Evolutionary conservation across 2,113 vertebrate species (phyloP).

Genomic region (Saccopteryx bilineata): DNA sequence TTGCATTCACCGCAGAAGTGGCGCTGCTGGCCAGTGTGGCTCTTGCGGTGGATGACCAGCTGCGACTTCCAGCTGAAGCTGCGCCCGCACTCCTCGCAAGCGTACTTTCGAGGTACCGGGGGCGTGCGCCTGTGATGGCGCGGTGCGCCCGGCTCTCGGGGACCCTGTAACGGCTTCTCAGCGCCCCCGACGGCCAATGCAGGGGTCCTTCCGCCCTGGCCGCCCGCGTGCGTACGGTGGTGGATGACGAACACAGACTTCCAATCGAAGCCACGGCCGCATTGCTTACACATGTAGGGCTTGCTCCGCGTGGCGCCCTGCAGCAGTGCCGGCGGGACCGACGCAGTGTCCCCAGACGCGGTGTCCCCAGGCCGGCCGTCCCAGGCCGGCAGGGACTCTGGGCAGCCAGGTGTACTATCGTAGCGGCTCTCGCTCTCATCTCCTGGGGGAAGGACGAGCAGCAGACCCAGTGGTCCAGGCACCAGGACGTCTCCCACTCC

Average conservation of each 20-base stretch:
- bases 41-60: constrained; percentile 82
- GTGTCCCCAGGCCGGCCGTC: background rate
- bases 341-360: background rate
- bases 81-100: constrained; percentile 75
- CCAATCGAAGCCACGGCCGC: constrained; percentile 75
- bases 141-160: background rate
- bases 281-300: constrained; percentile 76
- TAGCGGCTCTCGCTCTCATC: background rate
- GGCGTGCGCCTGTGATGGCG: background rate
- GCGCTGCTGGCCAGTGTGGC: constrained; percentile 69
- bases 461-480: background rate
- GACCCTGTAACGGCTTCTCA: rapidly evolving
- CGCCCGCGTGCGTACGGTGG: background rate
- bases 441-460: background rate
- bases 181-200: rapidly evolving
- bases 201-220: background rate
- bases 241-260: constrained; percentile 80
- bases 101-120: background rate
- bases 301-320: rapidly evolving
- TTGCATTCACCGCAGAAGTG: constrained; percentile 80
- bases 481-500: background rate
- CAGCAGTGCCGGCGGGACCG: background rate
- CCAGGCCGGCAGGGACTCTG: background rate
- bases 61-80: constrained; percentile 84
- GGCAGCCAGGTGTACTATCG: background rate